Conservation (phyloP, 1,140 invertebrate species). For the Achatina immaculata region DNA sequence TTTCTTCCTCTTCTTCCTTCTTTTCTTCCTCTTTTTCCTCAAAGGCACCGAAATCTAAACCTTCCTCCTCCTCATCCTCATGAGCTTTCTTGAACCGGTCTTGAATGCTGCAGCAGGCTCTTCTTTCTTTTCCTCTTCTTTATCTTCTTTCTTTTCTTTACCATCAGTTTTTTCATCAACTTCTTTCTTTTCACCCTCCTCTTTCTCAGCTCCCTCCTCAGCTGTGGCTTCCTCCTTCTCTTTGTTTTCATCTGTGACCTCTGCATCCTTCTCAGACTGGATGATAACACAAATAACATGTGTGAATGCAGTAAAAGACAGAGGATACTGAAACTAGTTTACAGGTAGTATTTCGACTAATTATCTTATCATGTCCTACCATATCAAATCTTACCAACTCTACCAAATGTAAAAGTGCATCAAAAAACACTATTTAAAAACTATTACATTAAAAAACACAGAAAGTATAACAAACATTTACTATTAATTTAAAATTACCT, state of each 20-base stretch:
- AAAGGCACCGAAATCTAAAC: slow-evolving; percentile 36
- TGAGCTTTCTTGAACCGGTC: slow-evolving; percentile 40
- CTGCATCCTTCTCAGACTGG: slow-evolving; percentile 32
- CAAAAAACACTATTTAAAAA: no score
- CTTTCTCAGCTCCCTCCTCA: slow-evolving; percentile 33
- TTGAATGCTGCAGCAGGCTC: slow-evolving; percentile 41
- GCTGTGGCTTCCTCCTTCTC: slow-evolving; percentile 16
- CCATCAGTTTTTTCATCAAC: slow-evolving; percentile 25
- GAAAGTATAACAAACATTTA: no score
- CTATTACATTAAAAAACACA: no score
- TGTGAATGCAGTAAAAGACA: no score
- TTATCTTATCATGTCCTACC: no score
- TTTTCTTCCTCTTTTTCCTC: slow-evolving; percentile 44
- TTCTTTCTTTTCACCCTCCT: slow-evolving; percentile 46
- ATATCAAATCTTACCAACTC: no score
- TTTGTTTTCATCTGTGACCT: slow-evolving; percentile 20
- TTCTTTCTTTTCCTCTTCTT: slow-evolving; percentile 32
- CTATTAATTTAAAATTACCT: no score
- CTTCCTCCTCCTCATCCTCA: slow-evolving; percentile 45
- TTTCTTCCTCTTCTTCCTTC: slow-evolving; percentile 39
- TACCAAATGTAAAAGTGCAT: no score
- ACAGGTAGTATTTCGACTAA: no score
- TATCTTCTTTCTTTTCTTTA: slow-evolving; percentile 51
- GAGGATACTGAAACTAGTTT: no score
- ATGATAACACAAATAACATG: slow-evolving; percentile 16